A percentile compares a stretch with the other conserved stretches of the same genome.
Evolutionary conservation across 2,888 invertebrate species (phyloP).

Genomic region (Endomychus coccineus): DNA sequence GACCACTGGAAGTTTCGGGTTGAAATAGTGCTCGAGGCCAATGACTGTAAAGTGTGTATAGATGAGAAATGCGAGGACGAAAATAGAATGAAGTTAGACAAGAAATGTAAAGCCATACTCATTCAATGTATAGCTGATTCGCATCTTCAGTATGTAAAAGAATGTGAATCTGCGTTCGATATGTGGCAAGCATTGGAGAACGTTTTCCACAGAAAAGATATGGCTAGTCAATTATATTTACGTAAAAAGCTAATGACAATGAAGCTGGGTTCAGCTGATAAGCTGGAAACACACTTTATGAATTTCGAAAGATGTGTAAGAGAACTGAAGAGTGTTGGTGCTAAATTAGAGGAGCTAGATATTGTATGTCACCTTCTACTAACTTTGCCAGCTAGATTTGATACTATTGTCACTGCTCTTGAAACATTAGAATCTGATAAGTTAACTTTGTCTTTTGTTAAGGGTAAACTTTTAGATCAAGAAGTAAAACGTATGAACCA

Average conservation of each 20-base stretch:
- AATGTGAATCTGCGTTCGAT: conserved; percentile 22
- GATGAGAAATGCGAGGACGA: conserved; percentile 12
- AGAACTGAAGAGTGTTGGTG: conserved; percentile 24
- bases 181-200: conserved; percentile 27
- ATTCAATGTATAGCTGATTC: conserved; percentile 25
- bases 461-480: conserved; percentile 21
- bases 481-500: conserved; percentile 13
- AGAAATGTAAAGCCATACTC: conserved; percentile 23
- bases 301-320: conserved; percentile 23
- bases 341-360: conserved; percentile 24
- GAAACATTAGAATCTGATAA: conserved; percentile 21
- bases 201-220: conserved; percentile 24
- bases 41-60: conserved; percentile 18
- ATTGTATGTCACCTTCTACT: conserved; percentile 24
- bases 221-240: conserved; percentile 24
- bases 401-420: conserved; percentile 23
- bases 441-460: conserved; percentile 19
- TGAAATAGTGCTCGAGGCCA: conserved; percentile 17
- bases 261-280: conserved; percentile 18
- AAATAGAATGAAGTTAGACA: conserved; percentile 15
- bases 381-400: conserved; percentile 22
- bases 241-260: conserved; percentile 25
- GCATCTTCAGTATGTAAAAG: conserved; percentile 26
- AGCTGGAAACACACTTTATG: conserved; percentile 22
- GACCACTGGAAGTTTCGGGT: conserved; percentile 22